phyloP scores from a whole-genome alignment of 2,797 vertebrate species.

The Catharus ustulatus region DNA sequence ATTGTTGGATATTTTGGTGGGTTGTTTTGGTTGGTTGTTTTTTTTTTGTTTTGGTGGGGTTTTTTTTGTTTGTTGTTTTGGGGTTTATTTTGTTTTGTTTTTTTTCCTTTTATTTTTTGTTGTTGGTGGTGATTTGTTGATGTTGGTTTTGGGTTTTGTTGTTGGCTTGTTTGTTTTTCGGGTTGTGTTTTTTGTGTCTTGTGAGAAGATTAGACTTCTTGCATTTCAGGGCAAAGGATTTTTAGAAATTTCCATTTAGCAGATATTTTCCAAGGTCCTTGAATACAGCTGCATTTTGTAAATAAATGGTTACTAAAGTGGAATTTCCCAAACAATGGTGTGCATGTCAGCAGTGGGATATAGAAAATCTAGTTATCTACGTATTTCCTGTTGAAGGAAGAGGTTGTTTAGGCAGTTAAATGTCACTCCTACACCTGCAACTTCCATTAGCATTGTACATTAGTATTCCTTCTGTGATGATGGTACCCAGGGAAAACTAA shows the following conservation, averaged over 20 bases:
- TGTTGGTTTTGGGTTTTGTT: not conserved
- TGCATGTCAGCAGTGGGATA: not conserved
- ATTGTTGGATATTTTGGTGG: not conserved
- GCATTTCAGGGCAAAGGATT: not conserved
- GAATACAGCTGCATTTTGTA: not conserved
- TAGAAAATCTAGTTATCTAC: not conserved
- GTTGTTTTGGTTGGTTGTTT: not conserved
- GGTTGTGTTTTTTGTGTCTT: not conserved
- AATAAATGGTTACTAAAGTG: not conserved
- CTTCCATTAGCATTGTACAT: slow-evolving; percentile 4
- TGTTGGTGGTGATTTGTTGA: not conserved
- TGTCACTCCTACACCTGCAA: slow-evolving; percentile 1
- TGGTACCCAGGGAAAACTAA: slow-evolving; percentile 10
- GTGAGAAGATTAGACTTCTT: not conserved
- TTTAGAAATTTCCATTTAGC: not conserved
- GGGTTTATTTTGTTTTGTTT: not conserved
- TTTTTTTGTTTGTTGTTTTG: no score
- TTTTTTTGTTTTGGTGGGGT: not conserved
- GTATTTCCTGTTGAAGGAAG: slow-evolving; percentile 19
- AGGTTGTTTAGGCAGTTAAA: slow-evolving; percentile 17
- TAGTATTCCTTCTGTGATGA: not conserved
- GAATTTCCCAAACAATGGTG: not conserved
- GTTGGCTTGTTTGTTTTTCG: no score
- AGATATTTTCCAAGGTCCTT: not conserved
- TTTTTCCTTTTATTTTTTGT: not conserved